A percentile compares a stretch with the other conserved stretches of the same genome.
phyloP scores from a whole-genome alignment of 2,113 vertebrate genomes.

The Cichladusa arquata region DNA sequence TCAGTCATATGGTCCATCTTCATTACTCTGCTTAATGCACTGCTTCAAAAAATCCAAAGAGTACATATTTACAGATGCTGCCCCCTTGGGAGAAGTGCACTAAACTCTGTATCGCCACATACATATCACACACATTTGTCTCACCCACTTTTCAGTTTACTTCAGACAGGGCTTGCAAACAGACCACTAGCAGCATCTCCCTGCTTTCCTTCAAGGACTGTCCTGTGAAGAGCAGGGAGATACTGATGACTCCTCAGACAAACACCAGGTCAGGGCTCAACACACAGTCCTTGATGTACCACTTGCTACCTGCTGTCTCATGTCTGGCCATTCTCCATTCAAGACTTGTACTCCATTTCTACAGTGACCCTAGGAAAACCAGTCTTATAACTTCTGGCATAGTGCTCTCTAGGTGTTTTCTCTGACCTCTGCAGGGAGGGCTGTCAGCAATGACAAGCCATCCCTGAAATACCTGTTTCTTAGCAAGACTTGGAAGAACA shows the following conservation, averaged over 20 bases:
- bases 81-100: not conserved
- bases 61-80: not conserved
- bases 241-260: not conserved
- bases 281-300: not conserved
- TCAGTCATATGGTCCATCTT: not conserved
- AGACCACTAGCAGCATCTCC: not conserved
- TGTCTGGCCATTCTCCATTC: not conserved
- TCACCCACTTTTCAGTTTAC: not conserved
- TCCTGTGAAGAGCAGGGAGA: not conserved
- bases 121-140: not conserved
- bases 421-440: not conserved
- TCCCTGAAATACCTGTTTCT: conserved; percentile 1
- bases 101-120: not conserved
- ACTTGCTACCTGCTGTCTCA: not conserved
- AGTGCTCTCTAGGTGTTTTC: not conserved
- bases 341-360: not conserved
- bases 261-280: not conserved
- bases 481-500: not conserved
- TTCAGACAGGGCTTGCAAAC: not conserved
- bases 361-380: not conserved
- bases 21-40: not conserved
- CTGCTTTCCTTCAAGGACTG: not conserved
- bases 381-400: not conserved
- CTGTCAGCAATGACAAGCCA: not conserved
- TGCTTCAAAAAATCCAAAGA: not conserved